phyloP scores from a whole-genome alignment of 2,888 invertebrate species.

The Ceratothoa steindachneri region DNA sequence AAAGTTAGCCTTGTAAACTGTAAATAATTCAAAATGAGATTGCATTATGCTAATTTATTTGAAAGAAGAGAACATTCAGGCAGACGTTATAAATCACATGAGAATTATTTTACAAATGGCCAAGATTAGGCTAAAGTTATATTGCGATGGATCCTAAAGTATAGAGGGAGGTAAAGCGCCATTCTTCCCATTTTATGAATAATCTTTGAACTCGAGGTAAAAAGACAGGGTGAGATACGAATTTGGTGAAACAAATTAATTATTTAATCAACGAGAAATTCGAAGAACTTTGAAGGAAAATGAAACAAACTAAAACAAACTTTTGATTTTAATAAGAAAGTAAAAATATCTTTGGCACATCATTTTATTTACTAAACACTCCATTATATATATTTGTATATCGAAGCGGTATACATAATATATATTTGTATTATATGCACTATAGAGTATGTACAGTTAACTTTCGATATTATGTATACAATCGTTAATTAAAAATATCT shows the following conservation, averaged over 20 bases:
- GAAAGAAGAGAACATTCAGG: background rate
- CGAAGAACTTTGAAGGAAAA: background rate
- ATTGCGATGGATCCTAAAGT: background rate
- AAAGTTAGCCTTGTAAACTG: too few relatives aligned
- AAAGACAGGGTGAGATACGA: too few relatives aligned
- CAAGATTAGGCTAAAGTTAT: background rate
- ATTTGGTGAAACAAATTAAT: too few relatives aligned
- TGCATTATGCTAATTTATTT: background rate
- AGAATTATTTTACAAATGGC: too few relatives aligned
- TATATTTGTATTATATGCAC: slow-evolving; percentile 16
- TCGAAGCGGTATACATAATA: background rate
- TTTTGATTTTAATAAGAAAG: background rate
- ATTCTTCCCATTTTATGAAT: too few relatives aligned
- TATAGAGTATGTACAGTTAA: background rate
- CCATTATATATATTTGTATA: background rate
- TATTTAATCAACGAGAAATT: background rate
- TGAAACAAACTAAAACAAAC: background rate
- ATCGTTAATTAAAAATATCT: background rate
- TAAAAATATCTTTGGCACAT: background rate
- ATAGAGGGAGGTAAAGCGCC: background rate
- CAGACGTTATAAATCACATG: background rate
- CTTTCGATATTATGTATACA: background rate
- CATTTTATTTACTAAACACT: background rate
- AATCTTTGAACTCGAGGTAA: too few relatives aligned
- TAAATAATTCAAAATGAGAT: background rate